phyloP scores from a whole-genome alignment of 2,888 invertebrate genomes.

The Amphipoea lucens region DNA sequence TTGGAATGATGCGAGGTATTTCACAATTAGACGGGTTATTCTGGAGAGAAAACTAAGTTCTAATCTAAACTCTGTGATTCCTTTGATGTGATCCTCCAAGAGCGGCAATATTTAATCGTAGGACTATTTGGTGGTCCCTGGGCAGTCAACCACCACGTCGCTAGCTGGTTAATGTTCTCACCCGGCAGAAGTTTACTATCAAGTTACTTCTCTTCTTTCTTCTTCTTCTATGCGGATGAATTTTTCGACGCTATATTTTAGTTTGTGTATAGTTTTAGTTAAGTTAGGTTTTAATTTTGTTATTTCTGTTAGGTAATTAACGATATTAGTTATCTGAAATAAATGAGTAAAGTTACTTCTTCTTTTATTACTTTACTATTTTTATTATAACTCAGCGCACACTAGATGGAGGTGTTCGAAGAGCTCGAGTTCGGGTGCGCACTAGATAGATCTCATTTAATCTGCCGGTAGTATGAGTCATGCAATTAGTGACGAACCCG shows the following conservation, averaged over 20 bases:
- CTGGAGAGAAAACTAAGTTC: conserved; percentile 11
- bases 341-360: too few species aligned
- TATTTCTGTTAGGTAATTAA: too few species aligned
- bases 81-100: not conserved
- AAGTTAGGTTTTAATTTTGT: too few species aligned
- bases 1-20: conserved; percentile 59
- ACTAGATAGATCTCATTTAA: too few species aligned
- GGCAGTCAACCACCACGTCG: not conserved
- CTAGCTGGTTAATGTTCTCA: not conserved
- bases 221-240: not conserved
- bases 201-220: not conserved
- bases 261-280: too few species aligned
- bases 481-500: not conserved
- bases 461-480: not conserved
- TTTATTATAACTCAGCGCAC: too few species aligned
- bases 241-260: too few species aligned
- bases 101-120: not conserved
- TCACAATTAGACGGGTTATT: conserved; percentile 48
- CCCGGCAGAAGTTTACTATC: not conserved
- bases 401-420: too few species aligned
- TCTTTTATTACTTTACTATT: too few species aligned
- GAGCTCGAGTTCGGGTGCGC: too few species aligned
- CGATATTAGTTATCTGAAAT: too few species aligned
- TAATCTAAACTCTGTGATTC: not conserved
- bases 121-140: not conserved